A percentile compares a stretch with the other conserved stretches of the same genome.
Conservation (phyloP, 2,888 invertebrate species). For the Drosophila neotestacea region DNA sequence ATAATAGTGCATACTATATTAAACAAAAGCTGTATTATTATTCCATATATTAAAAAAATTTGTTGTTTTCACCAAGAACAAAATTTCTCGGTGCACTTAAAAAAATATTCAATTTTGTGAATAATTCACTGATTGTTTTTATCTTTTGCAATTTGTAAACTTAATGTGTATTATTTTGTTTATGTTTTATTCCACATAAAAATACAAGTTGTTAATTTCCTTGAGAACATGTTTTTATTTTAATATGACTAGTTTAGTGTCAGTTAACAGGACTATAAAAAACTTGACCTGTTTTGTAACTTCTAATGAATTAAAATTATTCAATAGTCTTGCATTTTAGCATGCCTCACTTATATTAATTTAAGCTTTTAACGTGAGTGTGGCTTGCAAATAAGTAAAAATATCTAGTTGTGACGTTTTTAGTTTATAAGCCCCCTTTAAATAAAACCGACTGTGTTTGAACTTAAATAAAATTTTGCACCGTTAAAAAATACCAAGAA, state of each 20-base stretch:
- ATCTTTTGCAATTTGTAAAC: slow-evolving; percentile 12
- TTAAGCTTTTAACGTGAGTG: no score
- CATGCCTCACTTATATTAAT: no score
- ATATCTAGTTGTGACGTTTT: no score
- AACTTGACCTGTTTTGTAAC: no score
- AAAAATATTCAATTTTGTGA: slow-evolving; percentile 25
- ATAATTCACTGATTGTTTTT: slow-evolving; percentile 9
- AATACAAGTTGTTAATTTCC: slow-evolving; percentile 43
- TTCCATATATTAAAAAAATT: slow-evolving; percentile 72
- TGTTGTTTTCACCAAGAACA: slow-evolving; percentile 67
- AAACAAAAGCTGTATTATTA: slow-evolving; percentile 74
- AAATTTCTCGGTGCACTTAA: slow-evolving; percentile 35
- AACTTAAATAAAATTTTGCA: no score
- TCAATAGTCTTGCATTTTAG: no score
- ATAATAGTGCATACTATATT: slow-evolving; percentile 68
- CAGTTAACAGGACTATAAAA: no score
- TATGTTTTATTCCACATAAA: slow-evolving; percentile 40
- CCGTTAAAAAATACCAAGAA: no score
- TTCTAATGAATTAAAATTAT: no score
- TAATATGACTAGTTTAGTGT: neutral
- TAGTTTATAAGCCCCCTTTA: no score
- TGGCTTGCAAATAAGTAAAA: no score
- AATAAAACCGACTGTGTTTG: no score
- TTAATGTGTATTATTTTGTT: slow-evolving; percentile 38
- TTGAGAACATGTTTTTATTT: slow-evolving; percentile 5